Evolutionary conservation across 2,113 vertebrate species (phyloP).

Genomic region (Pampusana beccarii): DNA sequence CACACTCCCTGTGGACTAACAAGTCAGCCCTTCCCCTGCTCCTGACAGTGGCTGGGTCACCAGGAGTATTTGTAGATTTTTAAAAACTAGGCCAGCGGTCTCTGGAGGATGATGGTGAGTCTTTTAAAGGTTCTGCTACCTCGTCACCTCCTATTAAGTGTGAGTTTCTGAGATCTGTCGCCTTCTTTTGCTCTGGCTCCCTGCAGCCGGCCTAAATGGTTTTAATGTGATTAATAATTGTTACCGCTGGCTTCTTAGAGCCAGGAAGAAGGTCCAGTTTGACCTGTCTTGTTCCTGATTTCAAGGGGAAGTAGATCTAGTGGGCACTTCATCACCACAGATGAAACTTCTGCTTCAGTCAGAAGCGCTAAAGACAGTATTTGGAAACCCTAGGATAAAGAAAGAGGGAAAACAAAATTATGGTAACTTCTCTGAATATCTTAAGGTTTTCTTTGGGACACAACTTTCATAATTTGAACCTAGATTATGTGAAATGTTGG

Average conservation of each 20-base stretch:
- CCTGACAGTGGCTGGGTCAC: slow-evolving; percentile 37
- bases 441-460: not conserved
- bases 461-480: not conserved
- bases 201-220: not conserved
- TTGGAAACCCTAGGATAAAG: not conserved
- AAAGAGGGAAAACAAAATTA: not conserved
- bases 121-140: slow-evolving; percentile 65
- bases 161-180: slow-evolving; percentile 47
- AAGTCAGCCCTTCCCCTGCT: slow-evolving; percentile 25
- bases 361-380: not conserved
- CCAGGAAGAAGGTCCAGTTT: not conserved
- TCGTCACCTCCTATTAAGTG: slow-evolving; percentile 58
- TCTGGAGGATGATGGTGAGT: slow-evolving; percentile 56
- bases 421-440: not conserved
- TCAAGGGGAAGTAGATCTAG: not conserved
- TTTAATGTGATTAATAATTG: slow-evolving; percentile 1
- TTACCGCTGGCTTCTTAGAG: not conserved
- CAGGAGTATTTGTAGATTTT: slow-evolving; percentile 53
- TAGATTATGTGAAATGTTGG: not conserved
- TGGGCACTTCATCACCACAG: not conserved
- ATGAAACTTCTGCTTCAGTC: not conserved
- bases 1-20: slow-evolving; percentile 6
- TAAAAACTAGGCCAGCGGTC: slow-evolving; percentile 64
- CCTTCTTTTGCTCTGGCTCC: slow-evolving; percentile 25
- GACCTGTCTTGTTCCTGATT: not conserved